These are phyloP conservation scores for Aplocera efformata DNA, from an alignment of 2,888 invertebrate species.

Conservation along the genomic window DNA sequence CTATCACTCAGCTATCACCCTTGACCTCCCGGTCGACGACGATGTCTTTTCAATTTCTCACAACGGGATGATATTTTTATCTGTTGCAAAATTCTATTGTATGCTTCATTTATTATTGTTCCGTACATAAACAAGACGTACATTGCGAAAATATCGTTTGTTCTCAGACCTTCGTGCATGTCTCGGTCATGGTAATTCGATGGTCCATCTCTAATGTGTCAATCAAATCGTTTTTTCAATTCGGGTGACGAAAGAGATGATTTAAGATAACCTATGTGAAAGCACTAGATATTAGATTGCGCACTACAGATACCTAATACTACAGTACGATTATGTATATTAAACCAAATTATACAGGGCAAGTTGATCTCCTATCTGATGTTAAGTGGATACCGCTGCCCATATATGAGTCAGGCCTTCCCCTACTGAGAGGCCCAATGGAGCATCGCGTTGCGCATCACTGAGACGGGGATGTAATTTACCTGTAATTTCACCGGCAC, in stretches of 20 bases:
- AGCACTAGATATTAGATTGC: too few relatives aligned
- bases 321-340: too few relatives aligned
- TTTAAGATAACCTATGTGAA: background rate
- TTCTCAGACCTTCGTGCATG: constrained; percentile 7
- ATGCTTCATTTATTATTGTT: constrained; percentile 21
- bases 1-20: too few relatives aligned
- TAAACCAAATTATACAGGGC: too few relatives aligned
- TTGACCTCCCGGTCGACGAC: constrained; percentile 37
- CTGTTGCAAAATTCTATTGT: constrained; percentile 26
- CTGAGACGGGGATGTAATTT: too few relatives aligned
- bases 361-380: too few relatives aligned
- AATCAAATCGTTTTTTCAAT: constrained; percentile 10
- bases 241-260: constrained; percentile 6
- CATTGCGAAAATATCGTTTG: constrained; percentile 14
- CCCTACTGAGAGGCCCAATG: too few relatives aligned
- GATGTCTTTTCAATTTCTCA: constrained; percentile 36
- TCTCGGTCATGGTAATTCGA: constrained; percentile 17
- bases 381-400: too few relatives aligned
- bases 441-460: too few relatives aligned
- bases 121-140: constrained; percentile 14
- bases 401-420: too few relatives aligned
- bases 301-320: too few relatives aligned
- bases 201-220: constrained; percentile 9
- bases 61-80: constrained; percentile 25
- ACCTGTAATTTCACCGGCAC: too few relatives aligned